phyloP scores from a whole-genome alignment of 2,797 vertebrate species.

The Orestias chungarensis region DNA sequence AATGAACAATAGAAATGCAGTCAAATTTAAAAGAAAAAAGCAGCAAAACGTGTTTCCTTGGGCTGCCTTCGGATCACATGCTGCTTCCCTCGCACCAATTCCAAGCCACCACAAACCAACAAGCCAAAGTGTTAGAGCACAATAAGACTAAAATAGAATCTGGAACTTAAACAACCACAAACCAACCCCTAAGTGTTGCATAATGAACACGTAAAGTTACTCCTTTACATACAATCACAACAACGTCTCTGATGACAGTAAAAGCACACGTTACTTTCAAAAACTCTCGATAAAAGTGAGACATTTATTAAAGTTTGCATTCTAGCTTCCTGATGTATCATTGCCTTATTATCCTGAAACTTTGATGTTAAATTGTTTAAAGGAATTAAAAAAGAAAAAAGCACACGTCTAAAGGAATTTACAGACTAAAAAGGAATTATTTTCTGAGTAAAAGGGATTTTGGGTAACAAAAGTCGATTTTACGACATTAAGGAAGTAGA shows the following conservation, averaged over 20 bases:
- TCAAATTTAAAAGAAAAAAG: conserved; percentile 11
- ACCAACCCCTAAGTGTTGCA: conserved; percentile 21
- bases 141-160: conserved; percentile 43
- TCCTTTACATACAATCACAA: conserved; percentile 13
- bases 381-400: not conserved
- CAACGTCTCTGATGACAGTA: not conserved
- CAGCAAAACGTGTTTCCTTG: not conserved
- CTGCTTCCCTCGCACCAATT: conserved; percentile 25
- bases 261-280: not conserved
- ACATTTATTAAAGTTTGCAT: too few relatives aligned
- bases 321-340: not conserved
- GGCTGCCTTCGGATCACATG: conserved; percentile 26
- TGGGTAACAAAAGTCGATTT: not conserved
- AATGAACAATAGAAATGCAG: conserved; percentile 7
- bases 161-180: conserved; percentile 49
- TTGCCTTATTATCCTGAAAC: not conserved
- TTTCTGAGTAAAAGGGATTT: not conserved
- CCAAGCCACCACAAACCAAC: conserved; percentile 28
- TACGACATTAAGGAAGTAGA: not conserved
- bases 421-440: too few relatives aligned
- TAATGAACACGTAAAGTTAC: conserved; percentile 14
- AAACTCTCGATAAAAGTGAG: not conserved
- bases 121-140: conserved; percentile 37
- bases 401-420: not conserved
- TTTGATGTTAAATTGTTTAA: not conserved